Conservation (phyloP, 1,140 invertebrate genomes). For the Drosophila neocordata region DNA sequence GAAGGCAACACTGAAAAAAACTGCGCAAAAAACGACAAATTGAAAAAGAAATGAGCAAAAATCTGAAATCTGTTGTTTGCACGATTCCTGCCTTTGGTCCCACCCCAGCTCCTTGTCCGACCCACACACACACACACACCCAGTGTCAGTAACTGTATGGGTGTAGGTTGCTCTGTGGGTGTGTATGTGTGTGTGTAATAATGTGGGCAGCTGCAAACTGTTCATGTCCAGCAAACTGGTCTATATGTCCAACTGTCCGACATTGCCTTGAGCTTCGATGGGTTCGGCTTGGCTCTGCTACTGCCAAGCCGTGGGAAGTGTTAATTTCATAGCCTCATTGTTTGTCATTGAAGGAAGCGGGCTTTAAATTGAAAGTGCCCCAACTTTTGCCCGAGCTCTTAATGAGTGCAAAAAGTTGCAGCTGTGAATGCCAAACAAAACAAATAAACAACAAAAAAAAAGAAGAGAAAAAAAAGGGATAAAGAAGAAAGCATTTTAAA, state of each 20-base stretch:
- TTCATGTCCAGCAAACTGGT: constrained; percentile 35
- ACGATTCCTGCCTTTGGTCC: constrained; percentile 14
- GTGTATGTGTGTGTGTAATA: constrained; percentile 14
- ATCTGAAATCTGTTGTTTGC: constrained; percentile 74
- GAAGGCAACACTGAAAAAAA: constrained; percentile 27
- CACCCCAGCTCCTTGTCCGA: too few species aligned
- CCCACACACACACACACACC: too few species aligned
- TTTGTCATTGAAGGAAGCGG: constrained; percentile 54
- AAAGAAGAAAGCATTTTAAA: constrained; percentile 25
- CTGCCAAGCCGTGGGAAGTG: constrained; percentile 63
- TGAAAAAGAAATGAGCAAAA: constrained; percentile 77
- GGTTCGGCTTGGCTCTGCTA: constrained; percentile 18
- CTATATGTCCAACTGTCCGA: constrained; percentile 30
- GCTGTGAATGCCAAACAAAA: constrained; percentile 42
- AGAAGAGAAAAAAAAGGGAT: constrained; percentile 13
- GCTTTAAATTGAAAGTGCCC: constrained; percentile 37
- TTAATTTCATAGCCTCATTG: constrained; percentile 75
- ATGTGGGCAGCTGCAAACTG: constrained; percentile 28
- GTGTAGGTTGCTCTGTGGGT: constrained; percentile 35
- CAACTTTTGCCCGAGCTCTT: constrained; percentile 63
- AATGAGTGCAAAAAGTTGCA: constrained; percentile 45
- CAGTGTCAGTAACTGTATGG: too few species aligned
- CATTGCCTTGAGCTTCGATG: constrained; percentile 71
- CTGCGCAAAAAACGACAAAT: constrained; percentile 76
- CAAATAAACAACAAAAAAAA: constrained; percentile 24